Base-by-base conservation (phyloP, 1,140 invertebrate species). In the Copidosoma floridanum region DNA sequence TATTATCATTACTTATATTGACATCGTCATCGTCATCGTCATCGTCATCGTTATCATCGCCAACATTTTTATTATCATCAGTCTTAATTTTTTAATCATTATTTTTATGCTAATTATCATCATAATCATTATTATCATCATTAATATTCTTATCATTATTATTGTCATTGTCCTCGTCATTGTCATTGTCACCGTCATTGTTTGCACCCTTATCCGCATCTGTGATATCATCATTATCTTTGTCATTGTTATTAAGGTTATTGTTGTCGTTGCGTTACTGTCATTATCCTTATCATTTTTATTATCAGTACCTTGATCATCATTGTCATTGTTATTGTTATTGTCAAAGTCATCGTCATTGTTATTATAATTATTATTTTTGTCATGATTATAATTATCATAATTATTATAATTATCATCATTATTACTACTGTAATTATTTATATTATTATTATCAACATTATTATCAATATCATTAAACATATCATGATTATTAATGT, bases 81-180 rank as follows among this genome's bases (percentile, higher is more conserved):
- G n/a, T n/a, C n/a, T n/a, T n/a, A n/a, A n/a, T n/a, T n/a, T n/a
- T n/a, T n/a, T n/a, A n/a, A n/a, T n/a, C n/a, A n/a, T n/a, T n/a
- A n/a, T n/a, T n/a, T n/a, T n/a, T n/a, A n/a, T n/a, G n/a, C n/a
- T n/a, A n/a, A n/a, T n/a, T n/a, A n/a, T n/a, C n/a, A n/a, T n/a
- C n/a, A n/a, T n/a, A n/a, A n/a, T n/a, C n/a, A n/a, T n/a, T n/a
- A n/a, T n/a, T n/a, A n/a, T n/a, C n/a, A n/a, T n/a, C n/a, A n/a
- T n/a, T n/a, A n/a, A n/a, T n/a, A n/a, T n/a, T n/a, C n/a, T n/a
- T 60, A 63, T 47, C 35, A 8, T 23, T 23, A 59, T 52, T 59
- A 24, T 47, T 11, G 12, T 35, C 12, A 12, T 35, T 12, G 12
- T 35, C 12, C 6, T 35, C 32, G 12, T 35, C 12, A 35, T 35